A percentile compares a stretch with the other conserved stretches of the same genome.
phyloP scores from a whole-genome alignment of 2,888 invertebrate genomes.

The Toxonevra muliebris region DNA sequence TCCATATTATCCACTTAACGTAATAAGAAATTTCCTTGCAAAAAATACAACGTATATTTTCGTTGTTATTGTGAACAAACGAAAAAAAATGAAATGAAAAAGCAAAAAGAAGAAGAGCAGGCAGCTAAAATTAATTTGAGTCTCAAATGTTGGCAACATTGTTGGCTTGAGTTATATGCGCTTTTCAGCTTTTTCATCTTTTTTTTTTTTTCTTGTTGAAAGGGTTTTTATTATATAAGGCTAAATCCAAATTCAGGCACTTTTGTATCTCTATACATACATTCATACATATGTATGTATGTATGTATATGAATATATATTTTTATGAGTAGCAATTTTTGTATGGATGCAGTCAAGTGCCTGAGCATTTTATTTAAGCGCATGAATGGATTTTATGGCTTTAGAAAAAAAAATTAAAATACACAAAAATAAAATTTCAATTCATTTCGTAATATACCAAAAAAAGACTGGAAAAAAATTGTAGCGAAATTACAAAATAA shows the following conservation, averaged over 20 bases:
- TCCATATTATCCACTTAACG: slow-evolving; percentile 56
- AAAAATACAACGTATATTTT: slow-evolving; percentile 21
- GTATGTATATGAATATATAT: background rate
- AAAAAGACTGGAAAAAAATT: slow-evolving; percentile 54
- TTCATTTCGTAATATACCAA: slow-evolving; percentile 52
- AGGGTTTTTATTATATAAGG: slow-evolving; percentile 2
- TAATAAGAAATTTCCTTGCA: slow-evolving; percentile 51
- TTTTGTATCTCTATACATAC: background rate
- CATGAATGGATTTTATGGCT: slow-evolving; percentile 57
- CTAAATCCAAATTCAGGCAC: background rate
- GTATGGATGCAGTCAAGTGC: slow-evolving; percentile 61
- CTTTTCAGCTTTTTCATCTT: slow-evolving; percentile 37
- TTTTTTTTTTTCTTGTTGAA: slow-evolving; percentile 34
- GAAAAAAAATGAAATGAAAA: slow-evolving; percentile 10
- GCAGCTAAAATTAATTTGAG: slow-evolving; percentile 44
- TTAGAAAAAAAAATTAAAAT: slow-evolving; percentile 41
- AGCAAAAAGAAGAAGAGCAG: slow-evolving; percentile 29
- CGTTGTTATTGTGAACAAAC: slow-evolving; percentile 15
- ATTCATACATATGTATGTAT: background rate
- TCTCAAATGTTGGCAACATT: slow-evolving; percentile 40
- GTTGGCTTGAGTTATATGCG: slow-evolving; percentile 25
- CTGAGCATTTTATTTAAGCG: slow-evolving; percentile 55
- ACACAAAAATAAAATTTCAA: slow-evolving; percentile 48
- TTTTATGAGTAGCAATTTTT: slow-evolving; percentile 38
- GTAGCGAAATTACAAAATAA: slow-evolving; percentile 58